These are phyloP conservation scores for Pogonomyrmex californicus DNA, from an alignment of 1,140 invertebrate species.

Conservation along the genomic window DNA sequence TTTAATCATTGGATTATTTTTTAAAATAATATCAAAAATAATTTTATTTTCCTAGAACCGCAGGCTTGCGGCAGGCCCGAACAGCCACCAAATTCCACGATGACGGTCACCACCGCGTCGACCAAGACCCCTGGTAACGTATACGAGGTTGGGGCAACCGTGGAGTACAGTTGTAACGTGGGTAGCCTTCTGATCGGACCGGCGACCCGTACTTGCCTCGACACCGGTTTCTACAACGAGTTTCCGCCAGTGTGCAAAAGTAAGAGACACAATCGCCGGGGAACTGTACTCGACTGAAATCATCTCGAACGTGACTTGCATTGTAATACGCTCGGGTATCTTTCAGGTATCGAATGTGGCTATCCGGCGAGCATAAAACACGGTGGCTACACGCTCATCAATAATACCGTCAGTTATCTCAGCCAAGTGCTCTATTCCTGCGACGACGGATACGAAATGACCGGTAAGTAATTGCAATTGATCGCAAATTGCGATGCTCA, in stretches of 20 bases:
- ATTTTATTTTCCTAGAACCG: conserved; percentile 89
- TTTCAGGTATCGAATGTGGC: conserved; percentile 95
- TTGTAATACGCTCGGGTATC: neutral
- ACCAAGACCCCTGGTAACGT: conserved; percentile 85
- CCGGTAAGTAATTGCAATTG: conserved; percentile 84
- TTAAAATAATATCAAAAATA: conserved; percentile 4
- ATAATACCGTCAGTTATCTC: conserved; percentile 94
- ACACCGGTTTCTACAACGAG: conserved; percentile 97
- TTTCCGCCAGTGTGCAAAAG: conserved; percentile 97
- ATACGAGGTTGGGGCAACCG: conserved; percentile 94
- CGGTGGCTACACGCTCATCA: conserved; percentile 93
- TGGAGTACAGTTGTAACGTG: conserved; percentile 95
- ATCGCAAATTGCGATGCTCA: neutral
- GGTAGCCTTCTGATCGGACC: conserved; percentile 96
- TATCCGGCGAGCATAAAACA: conserved; percentile 94
- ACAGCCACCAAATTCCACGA: conserved; percentile 97
- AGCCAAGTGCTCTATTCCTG: conserved; percentile 95
- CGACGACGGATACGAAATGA: conserved; percentile 94
- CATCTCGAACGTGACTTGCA: conserved; percentile 13
- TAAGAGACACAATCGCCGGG: conserved; percentile 86
- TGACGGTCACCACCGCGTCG: conserved; percentile 87
- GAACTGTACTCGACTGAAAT: conserved; percentile 34
- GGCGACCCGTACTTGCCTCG: conserved; percentile 93
- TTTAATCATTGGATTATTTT: neutral
- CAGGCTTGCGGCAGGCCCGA: conserved; percentile 96